A percentile compares a stretch with the other conserved stretches of the same genome.
phyloP scores from a whole-genome alignment of 2,888 invertebrate species.

The Ceratothoa steindachneri region DNA sequence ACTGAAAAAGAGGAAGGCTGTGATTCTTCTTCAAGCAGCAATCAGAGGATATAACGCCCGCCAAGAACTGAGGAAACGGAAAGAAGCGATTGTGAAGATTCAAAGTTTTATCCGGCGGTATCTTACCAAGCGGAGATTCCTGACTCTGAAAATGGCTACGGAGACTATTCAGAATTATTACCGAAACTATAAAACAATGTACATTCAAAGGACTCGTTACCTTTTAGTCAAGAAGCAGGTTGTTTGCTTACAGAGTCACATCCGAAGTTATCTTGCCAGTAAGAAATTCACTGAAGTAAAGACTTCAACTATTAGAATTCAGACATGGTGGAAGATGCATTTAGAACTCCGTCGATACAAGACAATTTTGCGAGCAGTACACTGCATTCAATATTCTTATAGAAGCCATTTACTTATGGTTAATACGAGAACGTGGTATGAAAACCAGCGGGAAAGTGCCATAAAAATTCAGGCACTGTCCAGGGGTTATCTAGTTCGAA shows the following conservation, averaged over 20 bases:
- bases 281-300: neutral
- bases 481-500: slow-evolving; percentile 10
- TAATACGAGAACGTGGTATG: neutral
- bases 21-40: neutral
- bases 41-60: neutral
- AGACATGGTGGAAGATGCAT: slow-evolving; percentile 12
- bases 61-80: neutral
- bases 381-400: slow-evolving; percentile 11
- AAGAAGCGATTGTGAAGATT: neutral
- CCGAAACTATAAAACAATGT: neutral
- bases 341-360: neutral
- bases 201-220: neutral
- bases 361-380: neutral
- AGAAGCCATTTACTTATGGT: neutral
- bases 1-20: neutral
- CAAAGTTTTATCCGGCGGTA: slow-evolving; percentile 13
- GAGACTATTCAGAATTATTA: slow-evolving; percentile 19
- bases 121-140: neutral
- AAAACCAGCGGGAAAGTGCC: neutral
- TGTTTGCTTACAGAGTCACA: neutral
- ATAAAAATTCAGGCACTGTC: neutral
- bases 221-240: neutral
- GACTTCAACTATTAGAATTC: neutral
- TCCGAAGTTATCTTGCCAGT: neutral
- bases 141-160: neutral